A percentile compares a stretch with the other conserved stretches of the same genome.
phyloP scores from a whole-genome alignment of 2,797 vertebrate genomes.

The Brachyrhaphis roseni region DNA sequence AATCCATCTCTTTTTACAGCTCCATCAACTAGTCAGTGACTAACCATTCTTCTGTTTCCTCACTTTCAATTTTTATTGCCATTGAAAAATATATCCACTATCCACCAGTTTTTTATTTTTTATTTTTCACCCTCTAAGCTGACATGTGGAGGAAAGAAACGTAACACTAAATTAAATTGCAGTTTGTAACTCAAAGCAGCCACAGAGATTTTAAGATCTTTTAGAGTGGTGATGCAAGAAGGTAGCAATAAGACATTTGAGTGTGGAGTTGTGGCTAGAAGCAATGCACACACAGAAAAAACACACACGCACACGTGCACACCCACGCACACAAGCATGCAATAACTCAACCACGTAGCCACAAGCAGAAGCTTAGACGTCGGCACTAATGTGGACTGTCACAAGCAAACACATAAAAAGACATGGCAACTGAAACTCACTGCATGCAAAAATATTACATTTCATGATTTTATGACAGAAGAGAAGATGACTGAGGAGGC shows the following conservation, averaged over 20 bases:
- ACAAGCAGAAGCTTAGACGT: constrained; percentile 32
- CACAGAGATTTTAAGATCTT: constrained; percentile 44
- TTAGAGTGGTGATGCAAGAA: constrained; percentile 60
- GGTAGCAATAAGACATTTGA: constrained; percentile 43
- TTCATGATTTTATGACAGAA: constrained; percentile 19
- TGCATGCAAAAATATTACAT: constrained; percentile 37
- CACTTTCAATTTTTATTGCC: not conserved
- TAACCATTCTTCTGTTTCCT: constrained; percentile 5
- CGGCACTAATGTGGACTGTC: constrained; percentile 32
- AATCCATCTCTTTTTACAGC: constrained; percentile 22
- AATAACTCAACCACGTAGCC: constrained; percentile 24
- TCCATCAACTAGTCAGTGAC: constrained; percentile 20
- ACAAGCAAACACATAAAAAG: constrained; percentile 21
- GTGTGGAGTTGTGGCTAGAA: constrained; percentile 42
- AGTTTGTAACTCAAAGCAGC: constrained; percentile 45
- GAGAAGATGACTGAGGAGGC: constrained; percentile 6
- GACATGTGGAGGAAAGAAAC: constrained; percentile 7
- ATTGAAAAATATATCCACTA: constrained; percentile 1
- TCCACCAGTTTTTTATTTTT: not conserved
- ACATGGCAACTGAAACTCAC: constrained; percentile 2
- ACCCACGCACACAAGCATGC: not conserved
- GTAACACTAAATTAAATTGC: constrained; percentile 17
- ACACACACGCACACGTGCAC: not conserved
- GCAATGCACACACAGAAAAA: constrained; percentile 28
- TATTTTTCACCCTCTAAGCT: not conserved